phyloP scores from a whole-genome alignment of 2,888 invertebrate species.

The Synanthedon andrenaeformis region DNA sequence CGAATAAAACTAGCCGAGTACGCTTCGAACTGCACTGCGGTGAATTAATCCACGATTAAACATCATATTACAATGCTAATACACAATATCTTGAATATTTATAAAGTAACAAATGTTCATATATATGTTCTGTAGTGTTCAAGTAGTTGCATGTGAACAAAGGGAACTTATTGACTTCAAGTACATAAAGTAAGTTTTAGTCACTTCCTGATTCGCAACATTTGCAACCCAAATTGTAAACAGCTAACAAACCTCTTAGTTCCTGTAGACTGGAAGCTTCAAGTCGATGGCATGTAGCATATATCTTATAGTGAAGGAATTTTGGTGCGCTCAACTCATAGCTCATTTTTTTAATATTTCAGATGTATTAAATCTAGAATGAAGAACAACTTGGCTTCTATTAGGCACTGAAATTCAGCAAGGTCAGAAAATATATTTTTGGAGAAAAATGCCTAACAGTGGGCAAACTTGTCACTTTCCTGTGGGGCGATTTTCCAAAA shows the following conservation, averaged over 20 bases:
- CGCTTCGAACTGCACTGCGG: conserved; percentile 23
- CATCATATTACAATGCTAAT: conserved; percentile 31
- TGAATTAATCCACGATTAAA: conserved; percentile 46
- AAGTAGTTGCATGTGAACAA: background rate
- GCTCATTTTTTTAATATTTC: too few relatives aligned
- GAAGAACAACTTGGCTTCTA: too few relatives aligned
- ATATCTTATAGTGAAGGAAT: too few relatives aligned
- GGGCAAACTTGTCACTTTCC: too few relatives aligned
- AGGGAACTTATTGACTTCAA: background rate
- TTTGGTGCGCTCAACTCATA: too few relatives aligned
- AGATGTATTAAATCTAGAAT: too few relatives aligned
- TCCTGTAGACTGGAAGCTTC: background rate
- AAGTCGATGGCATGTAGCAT: too few relatives aligned
- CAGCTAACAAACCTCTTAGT: background rate
- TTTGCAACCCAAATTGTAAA: background rate
- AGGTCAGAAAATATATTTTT: too few relatives aligned
- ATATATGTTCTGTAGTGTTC: background rate
- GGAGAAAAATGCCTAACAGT: too few relatives aligned
- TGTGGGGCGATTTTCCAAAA: too few relatives aligned
- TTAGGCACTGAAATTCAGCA: too few relatives aligned
- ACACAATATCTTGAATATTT: conserved; percentile 4
- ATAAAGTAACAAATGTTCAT: conserved; percentile 1
- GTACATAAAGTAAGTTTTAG: background rate
- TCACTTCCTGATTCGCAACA: background rate
- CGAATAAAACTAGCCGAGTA: conserved; percentile 23